These are phyloP conservation scores for Pterois miles DNA, from an alignment of 2,797 vertebrate species.

Conservation along the genomic window DNA sequence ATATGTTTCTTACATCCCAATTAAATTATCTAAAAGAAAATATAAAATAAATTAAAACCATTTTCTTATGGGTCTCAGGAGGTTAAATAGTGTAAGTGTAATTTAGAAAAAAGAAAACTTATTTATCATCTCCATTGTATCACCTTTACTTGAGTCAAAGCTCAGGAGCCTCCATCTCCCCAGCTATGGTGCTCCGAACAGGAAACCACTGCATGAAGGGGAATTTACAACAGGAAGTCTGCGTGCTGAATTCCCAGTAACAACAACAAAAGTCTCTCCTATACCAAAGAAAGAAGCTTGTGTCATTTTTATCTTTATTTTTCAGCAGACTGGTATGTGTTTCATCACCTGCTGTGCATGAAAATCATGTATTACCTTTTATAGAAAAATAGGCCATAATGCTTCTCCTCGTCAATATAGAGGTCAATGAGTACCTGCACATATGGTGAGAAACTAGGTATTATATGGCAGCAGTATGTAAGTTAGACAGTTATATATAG, in stretches of 20 bases:
- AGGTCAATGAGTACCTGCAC: not conserved
- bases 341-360: conserved; percentile 7
- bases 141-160: not conserved
- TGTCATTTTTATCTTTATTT: conserved; percentile 29
- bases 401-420: not conserved
- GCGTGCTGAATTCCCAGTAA: conserved; percentile 52
- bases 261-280: conserved; percentile 52
- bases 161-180: conserved; percentile 2
- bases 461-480: not conserved
- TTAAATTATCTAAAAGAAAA: no score
- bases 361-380: not conserved
- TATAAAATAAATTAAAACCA: no score
- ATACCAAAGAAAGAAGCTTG: conserved; percentile 32
- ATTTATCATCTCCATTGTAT: not conserved
- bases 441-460: not conserved
- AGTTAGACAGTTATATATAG: not conserved
- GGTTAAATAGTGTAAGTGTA: not conserved
- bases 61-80: no score
- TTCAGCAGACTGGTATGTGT: conserved; percentile 18
- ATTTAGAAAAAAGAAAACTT: not conserved
- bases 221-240: conserved; percentile 77
- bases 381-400: conserved; percentile 2
- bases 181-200: conserved; percentile 36
- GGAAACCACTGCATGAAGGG: conserved; percentile 73
- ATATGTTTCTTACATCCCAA: no score